phyloP scores from a whole-genome alignment of 1,140 invertebrate genomes.

The Drosophila bipectinata region DNA sequence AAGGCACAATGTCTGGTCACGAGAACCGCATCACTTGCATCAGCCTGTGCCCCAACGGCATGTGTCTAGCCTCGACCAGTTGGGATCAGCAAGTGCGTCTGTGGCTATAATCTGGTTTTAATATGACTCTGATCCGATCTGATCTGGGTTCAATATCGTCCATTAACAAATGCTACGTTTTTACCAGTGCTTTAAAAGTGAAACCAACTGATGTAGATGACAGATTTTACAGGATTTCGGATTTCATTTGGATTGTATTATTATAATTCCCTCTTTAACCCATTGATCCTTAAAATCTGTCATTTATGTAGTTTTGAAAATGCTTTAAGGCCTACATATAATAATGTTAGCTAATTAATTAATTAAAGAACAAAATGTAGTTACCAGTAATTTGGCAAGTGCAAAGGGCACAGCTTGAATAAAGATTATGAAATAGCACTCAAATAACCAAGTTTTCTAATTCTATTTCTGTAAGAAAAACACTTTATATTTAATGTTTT shows the following conservation, averaged over 20 bases:
- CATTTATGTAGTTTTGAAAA: neutral
- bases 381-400: slow-evolving; percentile 12
- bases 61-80: slow-evolving; percentile 93
- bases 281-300: neutral
- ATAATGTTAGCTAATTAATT: slow-evolving; percentile 20
- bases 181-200: slow-evolving; percentile 17
- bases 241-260: neutral
- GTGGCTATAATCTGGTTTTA: slow-evolving; percentile 88
- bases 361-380: slow-evolving; percentile 23
- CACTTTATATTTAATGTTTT: neutral
- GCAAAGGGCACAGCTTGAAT: slow-evolving; percentile 13
- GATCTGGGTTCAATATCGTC: slow-evolving; percentile 24
- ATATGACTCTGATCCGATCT: neutral
- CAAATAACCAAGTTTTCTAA: neutral
- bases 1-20: slow-evolving; percentile 91
- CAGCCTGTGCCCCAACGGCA: slow-evolving; percentile 91
- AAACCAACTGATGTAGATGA: slow-evolving; percentile 2
- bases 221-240: neutral
- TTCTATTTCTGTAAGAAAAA: neutral
- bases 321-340: slow-evolving; percentile 11
- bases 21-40: slow-evolving; percentile 95
- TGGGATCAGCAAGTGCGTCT: slow-evolving; percentile 95
- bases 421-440: slow-evolving; percentile 27
- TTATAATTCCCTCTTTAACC: no score
- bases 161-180: slow-evolving; percentile 22